Percentiles rank a stretch among this genome's conserved stretches.
phyloP scores from a whole-genome alignment of 1,140 invertebrate genomes.

The Batillaria attramentaria region DNA sequence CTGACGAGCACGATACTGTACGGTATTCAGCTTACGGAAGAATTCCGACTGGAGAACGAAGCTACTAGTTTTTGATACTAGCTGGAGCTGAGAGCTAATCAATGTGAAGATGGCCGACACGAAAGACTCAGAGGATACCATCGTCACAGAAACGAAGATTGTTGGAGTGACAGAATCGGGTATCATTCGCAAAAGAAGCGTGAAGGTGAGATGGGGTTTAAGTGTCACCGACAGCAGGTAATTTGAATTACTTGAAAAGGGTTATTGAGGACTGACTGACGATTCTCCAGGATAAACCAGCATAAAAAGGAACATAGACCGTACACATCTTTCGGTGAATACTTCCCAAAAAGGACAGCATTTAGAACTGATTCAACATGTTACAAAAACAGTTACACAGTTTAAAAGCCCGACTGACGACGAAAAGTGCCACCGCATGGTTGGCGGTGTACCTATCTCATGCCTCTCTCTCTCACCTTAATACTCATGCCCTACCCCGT shows the following conservation, averaged over 20 bases:
- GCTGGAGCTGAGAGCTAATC: not conserved
- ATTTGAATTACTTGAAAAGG: not conserved
- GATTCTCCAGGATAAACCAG: no score
- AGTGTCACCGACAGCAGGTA: not conserved
- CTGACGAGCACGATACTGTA: no score
- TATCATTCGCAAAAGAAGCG: conserved; percentile 21
- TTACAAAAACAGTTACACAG: not conserved
- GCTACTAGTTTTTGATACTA: not conserved
- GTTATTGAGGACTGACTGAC: no score
- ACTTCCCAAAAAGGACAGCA: not conserved
- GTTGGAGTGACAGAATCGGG: conserved; percentile 21
- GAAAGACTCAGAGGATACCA: not conserved
- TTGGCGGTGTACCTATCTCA: no score
- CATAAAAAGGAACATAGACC: no score
- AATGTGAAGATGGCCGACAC: not conserved
- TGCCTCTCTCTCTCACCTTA: no score
- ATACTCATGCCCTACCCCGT: no score
- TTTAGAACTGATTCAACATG: not conserved
- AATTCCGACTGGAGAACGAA: not conserved
- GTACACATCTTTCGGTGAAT: not conserved
- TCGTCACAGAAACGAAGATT: conserved; percentile 12
- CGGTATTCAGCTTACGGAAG: not conserved
- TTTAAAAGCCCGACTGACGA: no score
- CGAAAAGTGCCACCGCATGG: no score
- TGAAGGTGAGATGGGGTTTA: conserved; percentile 22